Evolutionary conservation across 2,113 vertebrate genomes (phyloP), one percentile per base, ranked within the genome.

Genomic region (Oncorhynchus mykiss): DNA sequence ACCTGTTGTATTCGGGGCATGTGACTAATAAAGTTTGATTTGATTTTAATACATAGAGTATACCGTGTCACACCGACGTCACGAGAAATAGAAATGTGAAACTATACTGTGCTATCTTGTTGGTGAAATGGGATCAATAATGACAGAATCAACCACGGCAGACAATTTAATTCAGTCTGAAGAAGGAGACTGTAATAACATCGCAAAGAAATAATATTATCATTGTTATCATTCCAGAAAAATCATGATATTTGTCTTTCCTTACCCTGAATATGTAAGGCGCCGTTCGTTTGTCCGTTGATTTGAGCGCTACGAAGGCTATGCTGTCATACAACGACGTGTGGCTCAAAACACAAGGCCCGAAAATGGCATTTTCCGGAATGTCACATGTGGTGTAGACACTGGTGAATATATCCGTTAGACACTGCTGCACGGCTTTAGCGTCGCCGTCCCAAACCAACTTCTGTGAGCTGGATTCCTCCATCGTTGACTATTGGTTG

Each of bases 311-410:
- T 57, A 99, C 92, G 89, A 99, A 99, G 73, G 98, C 98, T 83
- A 99, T 99, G 92, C 97, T 99, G 95, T 99, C 97, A 1, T 98
- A 98, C 34, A 99, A 84, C 3, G 98, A 99, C 60, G 97, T 99
- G 90, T 99, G 97, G 92, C 96, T 98, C 86, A 99, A 83, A 67
- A 98, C 93, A 27, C 97, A 99, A 16, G 97, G 98, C 16, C 98
- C 98, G 31, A 99, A 99, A 67, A 99, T 97, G 73, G 97, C 97
- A 82, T 96, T 97, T 86, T 98, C 97, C 0, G 97, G 98, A 66
- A 99, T 95, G 91, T 99, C 97, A 69, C 98, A 99, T 71, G 97
- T 98, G 70, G 98, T 99, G 90, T 95, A 99, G 39, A 99, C 97
- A 80, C 98, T 99, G 71, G 98, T 99, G 84, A 99, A 99, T 72